Conservation (phyloP, 1,140 invertebrate species). For the Homalodisca vitripennis region DNA sequence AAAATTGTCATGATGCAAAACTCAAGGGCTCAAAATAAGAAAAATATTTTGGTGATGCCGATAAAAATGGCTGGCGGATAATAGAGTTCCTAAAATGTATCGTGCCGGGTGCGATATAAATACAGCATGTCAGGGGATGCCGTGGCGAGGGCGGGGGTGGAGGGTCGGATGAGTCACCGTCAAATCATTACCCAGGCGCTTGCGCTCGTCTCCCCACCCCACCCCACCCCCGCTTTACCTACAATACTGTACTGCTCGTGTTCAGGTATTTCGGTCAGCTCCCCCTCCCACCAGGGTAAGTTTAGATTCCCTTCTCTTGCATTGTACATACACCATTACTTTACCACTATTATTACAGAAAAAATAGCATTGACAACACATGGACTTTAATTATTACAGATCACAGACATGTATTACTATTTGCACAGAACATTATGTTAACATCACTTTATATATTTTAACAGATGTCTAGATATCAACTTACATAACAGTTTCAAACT, state of each 20-base stretch:
- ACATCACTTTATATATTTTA: no score
- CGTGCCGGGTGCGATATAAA: background rate
- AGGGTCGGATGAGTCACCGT: conserved; percentile 3
- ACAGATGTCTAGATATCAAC: no score
- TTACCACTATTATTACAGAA: background rate
- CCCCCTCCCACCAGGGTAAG: conserved; percentile 1
- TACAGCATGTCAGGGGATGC: background rate
- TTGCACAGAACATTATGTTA: no score
- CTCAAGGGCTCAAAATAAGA: no score
- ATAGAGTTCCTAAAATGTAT: background rate
- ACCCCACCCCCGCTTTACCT: background rate
- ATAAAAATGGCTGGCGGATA: background rate
- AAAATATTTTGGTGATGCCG: no score
- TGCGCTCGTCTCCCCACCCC: conserved; percentile 7
- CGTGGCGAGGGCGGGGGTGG: background rate
- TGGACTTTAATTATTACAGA: no score
- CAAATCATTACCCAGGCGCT: background rate
- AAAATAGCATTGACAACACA: no score
- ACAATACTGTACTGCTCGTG: background rate
- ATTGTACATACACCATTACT: background rate
- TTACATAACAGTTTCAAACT: no score
- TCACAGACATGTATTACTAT: no score
- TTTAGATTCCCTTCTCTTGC: background rate
- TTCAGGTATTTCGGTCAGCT: conserved; percentile 14
- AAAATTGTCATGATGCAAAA: no score